phyloP scores from a whole-genome alignment of 2,113 vertebrate species.

The Urocitellus parryii region DNA sequence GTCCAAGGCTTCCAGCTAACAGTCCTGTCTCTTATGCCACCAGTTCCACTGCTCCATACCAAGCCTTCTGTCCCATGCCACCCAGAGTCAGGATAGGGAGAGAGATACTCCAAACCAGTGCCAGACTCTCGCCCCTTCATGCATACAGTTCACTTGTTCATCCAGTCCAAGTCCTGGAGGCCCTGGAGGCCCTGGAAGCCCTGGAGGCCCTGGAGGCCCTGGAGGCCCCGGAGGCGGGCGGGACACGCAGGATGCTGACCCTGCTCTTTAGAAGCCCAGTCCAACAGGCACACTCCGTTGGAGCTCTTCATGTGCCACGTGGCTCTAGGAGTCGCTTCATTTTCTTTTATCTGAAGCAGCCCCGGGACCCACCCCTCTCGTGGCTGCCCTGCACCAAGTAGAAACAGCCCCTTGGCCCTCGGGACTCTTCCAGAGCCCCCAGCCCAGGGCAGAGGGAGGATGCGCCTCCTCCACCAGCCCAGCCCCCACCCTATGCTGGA shows the following conservation, averaged over 20 bases:
- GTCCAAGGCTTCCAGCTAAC: too few species aligned
- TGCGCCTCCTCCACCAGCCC: fast-evolving
- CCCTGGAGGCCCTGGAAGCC: not conserved
- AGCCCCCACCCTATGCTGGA: not conserved
- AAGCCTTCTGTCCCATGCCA: not conserved
- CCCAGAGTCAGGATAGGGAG: not conserved
- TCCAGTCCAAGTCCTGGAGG: not conserved
- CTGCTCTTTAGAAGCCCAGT: not conserved
- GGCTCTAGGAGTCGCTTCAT: not conserved
- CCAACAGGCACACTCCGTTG: not conserved
- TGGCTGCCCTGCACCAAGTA: not conserved
- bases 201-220: not conserved
- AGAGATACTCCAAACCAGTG: not conserved
- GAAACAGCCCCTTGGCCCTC: not conserved
- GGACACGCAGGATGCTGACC: fast-evolving
- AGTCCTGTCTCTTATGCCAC: too few species aligned
- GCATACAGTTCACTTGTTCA: not conserved
- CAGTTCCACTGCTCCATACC: fast-evolving
- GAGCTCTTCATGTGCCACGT: fast-evolving
- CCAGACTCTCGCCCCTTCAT: too few species aligned
- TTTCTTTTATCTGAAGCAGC: not conserved
- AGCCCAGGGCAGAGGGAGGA: not conserved
- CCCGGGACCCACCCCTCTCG: not conserved
- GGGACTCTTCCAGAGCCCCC: not conserved
- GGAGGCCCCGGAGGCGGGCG: too few species aligned